Evolutionary conservation across 2,797 vertebrate species (phyloP).

Genomic region (Cichlasoma orientale): DNA sequence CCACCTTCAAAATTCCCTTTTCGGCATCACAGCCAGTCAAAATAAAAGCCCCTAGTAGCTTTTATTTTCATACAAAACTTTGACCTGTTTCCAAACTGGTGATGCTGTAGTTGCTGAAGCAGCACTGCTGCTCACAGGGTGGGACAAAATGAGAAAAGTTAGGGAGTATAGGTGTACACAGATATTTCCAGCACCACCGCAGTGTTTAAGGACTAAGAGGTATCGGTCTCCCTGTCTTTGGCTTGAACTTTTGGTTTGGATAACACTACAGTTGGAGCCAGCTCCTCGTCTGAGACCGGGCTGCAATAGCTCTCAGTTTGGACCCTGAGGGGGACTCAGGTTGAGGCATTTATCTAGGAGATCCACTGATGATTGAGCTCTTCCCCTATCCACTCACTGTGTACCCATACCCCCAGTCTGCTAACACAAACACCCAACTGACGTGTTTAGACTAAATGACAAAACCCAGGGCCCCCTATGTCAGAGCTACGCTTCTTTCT

Average conservation of each 20-base stretch:
- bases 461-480: constrained; percentile 78
- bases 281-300: constrained; percentile 46
- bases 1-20: constrained; percentile 29
- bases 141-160: constrained; percentile 34
- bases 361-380: constrained; percentile 74
- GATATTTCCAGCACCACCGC: constrained; percentile 23
- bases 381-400: constrained; percentile 62
- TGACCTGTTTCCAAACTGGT: constrained; percentile 30
- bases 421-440: constrained; percentile 82
- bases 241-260: constrained; percentile 46
- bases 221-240: constrained; percentile 26
- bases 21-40: constrained; percentile 56
- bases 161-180: constrained; percentile 14
- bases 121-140: constrained; percentile 8
- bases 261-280: constrained; percentile 39
- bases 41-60: constrained; percentile 49
- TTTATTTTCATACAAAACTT: constrained; percentile 47
- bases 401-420: constrained; percentile 60
- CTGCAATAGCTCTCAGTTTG: constrained; percentile 57
- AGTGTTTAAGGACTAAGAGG: constrained; percentile 17
- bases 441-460: constrained; percentile 83
- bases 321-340: constrained; percentile 70
- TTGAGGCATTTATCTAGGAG: constrained; percentile 81
- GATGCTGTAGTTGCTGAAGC: constrained; percentile 23
- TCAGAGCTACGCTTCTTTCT: constrained; percentile 72